Base-by-base conservation (phyloP, 2,113 vertebrate genomes). In the Myiagra hebetior region DNA sequence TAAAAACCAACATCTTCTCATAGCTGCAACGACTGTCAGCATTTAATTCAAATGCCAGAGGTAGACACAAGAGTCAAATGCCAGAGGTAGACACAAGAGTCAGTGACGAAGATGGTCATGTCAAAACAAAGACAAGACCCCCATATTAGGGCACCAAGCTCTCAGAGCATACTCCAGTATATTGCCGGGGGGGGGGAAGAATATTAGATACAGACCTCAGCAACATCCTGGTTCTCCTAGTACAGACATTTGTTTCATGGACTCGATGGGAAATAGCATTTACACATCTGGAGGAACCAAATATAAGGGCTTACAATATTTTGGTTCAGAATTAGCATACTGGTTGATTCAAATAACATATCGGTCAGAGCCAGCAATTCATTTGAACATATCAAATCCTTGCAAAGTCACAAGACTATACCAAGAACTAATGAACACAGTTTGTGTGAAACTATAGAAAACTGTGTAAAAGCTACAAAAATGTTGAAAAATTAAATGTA, bases 131-230 rank as follows among this genome's bases (percentile, higher is more conserved):
- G 11, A 27, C 5, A 41, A 55, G 79, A 49, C 1, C 2, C 11
- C 17, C 8, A 11, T 2, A 37, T 0, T 24, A 10, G 13, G 44
- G 17, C 35, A 76, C 4, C 14, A 85, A 47, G 8, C 6, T 63
- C 44, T 67, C 35, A 11, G 16, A 56, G 13, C 0, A 7, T 16
- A 17, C 11, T 41, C 16, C 11, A 26, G 6, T 39, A 1, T 4
- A 57, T 13, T 13, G 21, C n/a, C 16, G 24, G 2, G 1, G 8
- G 2, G 13, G 13, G 12, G 37, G 37, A 37, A 87, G 6, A 77
- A 33, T 62, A 81, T 53, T n/a, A 30, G 3, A 4, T 13, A 8
- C 23, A 74, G n/a, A 41, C 5, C 21, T 75, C 49, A 68, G 46
- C 37, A 91, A 64, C 14, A 42, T 3, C 11, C 30, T 78, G 9